Base-by-base conservation (phyloP, 2,888 invertebrate genomes). In the Ditula angustiorana region DNA sequence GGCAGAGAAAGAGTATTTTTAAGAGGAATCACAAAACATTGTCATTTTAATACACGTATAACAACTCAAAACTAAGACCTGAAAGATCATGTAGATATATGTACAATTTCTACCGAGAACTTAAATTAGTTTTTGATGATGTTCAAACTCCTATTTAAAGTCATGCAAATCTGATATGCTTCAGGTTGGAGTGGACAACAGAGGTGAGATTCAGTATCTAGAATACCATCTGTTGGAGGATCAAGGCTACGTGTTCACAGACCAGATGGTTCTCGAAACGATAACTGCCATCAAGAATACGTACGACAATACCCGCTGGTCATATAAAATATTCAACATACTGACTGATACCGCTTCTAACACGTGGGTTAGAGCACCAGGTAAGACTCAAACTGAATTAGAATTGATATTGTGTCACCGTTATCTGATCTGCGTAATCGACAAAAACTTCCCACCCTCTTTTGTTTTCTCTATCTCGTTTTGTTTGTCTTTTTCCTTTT, bases 181-280 rank as follows among this genome's bases (percentile, higher is more conserved):
- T 21, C 35, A 90, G 89, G 79, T 92, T 8, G 95, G 94, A 3
- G 93, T 95, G 0, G 91, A 95, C 73, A 85, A 93, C 30, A 83
- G 93, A 0, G 97, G 97, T 0, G 93, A 94, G 58, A 95, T 97
- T 55, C 94, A 95, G 56, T 95, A 95, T 61, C 71, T 97, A 26
- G 93, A 94, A 60, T 90, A 88, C 47, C 85, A 86, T 10, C 74
- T 94, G 23, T 94, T 93, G 62, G 85, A 92, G 59, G 95, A 95
- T 74, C 85, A 90, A 52, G 95, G 95, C 0, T 91, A 86, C 52
- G 74, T 82, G 0, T 71, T 86, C 0, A 93, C 95, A 69, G 96
- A 97, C 67, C 74, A 87, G 0, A 74, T 94, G 2, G 72, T 85
- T 0, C 47, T 72, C 0, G 30, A 85, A 0, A 74, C 90, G 0